Conservation (phyloP, 2,113 vertebrate species). For the Hylia prasina region DNA sequence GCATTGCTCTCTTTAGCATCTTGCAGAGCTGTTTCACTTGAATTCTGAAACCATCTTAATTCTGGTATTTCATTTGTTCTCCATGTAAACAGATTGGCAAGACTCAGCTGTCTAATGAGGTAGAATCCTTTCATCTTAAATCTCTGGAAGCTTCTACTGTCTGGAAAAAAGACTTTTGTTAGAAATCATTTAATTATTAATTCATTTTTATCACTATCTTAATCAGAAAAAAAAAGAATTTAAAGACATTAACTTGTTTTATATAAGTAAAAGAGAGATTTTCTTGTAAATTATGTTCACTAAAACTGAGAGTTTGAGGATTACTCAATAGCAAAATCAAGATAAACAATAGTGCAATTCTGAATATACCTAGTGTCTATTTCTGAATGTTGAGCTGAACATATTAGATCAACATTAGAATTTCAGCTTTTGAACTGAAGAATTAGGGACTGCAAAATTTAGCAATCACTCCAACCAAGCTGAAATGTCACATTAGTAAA, state of each 20-base stretch:
- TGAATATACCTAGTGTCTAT: neutral
- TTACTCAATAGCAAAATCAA: neutral
- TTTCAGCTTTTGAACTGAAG: neutral
- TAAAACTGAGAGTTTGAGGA: neutral
- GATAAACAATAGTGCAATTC: neutral
- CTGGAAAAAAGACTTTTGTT: neutral
- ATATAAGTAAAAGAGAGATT: neutral
- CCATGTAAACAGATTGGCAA: constrained; percentile 26
- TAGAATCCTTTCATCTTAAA: constrained; percentile 20
- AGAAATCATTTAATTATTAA: neutral
- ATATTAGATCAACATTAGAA: neutral
- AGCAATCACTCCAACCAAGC: neutral
- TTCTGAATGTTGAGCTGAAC: neutral
- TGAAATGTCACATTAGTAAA: constrained; percentile 10
- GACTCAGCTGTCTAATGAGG: constrained; percentile 1
- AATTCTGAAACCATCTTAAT: constrained; percentile 13
- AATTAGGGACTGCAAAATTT: neutral
- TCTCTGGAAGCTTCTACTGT: neutral
- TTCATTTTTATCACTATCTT: constrained; percentile 12
- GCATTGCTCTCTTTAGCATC: neutral
- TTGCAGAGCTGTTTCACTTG: neutral
- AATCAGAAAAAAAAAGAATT: neutral
- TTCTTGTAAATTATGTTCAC: neutral
- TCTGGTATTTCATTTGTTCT: constrained; percentile 10
- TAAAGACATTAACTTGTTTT: neutral